Conservation (phyloP, 2,113 vertebrate genomes). For the Catharus minimus region DNA sequence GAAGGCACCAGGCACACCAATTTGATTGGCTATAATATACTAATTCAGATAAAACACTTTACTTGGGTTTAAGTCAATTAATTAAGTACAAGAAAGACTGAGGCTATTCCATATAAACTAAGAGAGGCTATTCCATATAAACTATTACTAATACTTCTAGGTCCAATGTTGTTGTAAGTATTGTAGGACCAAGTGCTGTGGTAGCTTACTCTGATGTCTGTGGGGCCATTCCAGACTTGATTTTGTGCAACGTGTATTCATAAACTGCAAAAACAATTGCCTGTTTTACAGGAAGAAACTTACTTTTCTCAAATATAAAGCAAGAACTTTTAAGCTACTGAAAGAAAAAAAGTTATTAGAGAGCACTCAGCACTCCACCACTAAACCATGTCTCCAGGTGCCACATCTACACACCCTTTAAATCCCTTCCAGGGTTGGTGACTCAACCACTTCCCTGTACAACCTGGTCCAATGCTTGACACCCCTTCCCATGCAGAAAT, state of each 20-base stretch:
- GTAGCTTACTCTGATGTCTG: neutral
- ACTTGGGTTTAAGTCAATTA: neutral
- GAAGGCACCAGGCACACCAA: neutral
- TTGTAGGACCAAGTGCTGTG: neutral
- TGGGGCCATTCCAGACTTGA: neutral
- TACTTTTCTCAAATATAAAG: neutral
- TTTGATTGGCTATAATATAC: neutral
- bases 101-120: neutral
- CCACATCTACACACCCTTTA: neutral
- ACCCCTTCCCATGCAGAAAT: neutral
- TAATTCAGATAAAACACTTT: neutral
- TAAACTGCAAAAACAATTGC: neutral
- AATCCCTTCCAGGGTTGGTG: neutral
- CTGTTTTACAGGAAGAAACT: neutral
- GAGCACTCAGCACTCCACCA: neutral
- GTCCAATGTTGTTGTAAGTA: fast-evolving
- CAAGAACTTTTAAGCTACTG: neutral
- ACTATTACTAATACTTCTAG: neutral
- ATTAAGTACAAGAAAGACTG: neutral
- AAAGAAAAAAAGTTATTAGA: neutral
- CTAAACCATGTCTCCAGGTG: neutral
- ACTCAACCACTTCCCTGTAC: neutral
- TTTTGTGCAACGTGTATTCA: neutral
- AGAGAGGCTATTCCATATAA: neutral
- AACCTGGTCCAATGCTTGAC: neutral